phyloP scores from a whole-genome alignment of 2,888 invertebrate genomes.

The Lingula anatina region DNA sequence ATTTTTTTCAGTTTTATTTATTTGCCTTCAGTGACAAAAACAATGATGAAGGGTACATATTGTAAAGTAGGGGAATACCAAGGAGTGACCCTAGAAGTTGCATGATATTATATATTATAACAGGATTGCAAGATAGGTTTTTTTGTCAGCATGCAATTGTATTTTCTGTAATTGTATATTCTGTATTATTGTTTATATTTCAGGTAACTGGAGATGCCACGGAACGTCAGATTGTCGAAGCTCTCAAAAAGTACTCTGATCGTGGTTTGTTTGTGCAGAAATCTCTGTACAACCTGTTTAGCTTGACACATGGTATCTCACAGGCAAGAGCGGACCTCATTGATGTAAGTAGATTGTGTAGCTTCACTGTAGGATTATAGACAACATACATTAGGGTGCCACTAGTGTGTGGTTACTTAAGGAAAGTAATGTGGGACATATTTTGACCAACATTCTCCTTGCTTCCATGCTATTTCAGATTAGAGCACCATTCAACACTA shows the following conservation, averaged over 20 bases:
- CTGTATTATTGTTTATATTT: slow-evolving; percentile 7
- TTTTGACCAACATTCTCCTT: too few relatives aligned
- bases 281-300: slow-evolving; percentile 63
- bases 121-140: neutral
- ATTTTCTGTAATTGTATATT: neutral
- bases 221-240: slow-evolving; percentile 60
- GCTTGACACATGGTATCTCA: slow-evolving; percentile 52
- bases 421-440: too few relatives aligned
- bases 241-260: slow-evolving; percentile 59
- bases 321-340: slow-evolving; percentile 62
- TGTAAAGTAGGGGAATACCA: neutral
- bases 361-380: neutral
- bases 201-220: slow-evolving; percentile 59
- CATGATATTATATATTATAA: too few relatives aligned
- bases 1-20: too few relatives aligned
- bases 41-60: neutral
- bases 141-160: neutral
- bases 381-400: neutral
- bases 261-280: slow-evolving; percentile 64
- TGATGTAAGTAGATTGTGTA: slow-evolving; percentile 50
- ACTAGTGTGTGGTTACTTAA: too few relatives aligned
- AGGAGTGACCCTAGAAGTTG: neutral
- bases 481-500: too few relatives aligned
- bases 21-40: neutral
- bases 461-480: too few relatives aligned